Percentiles rank a stretch among this genome's conserved stretches.
phyloP scores from a whole-genome alignment of 2,797 vertebrate genomes.

The Muraenolepis orangiensis region DNA sequence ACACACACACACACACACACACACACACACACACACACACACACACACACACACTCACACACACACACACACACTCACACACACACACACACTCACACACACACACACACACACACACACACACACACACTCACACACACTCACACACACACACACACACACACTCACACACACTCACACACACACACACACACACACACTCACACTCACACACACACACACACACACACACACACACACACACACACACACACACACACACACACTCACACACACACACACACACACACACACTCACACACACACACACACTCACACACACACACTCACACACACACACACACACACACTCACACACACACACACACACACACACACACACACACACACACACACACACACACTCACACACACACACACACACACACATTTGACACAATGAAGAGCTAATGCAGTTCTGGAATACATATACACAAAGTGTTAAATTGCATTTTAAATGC shows the following conservation, averaged over 20 bases:
- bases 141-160: neutral
- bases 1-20: neutral
- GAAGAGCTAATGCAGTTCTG: neutral
- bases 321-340: neutral
- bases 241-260: neutral
- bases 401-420: too few species aligned
- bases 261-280: too few species aligned
- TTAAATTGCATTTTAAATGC: too few species aligned
- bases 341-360: neutral
- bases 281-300: too few species aligned
- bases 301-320: neutral
- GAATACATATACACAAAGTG: too few species aligned
- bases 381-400: too few species aligned
- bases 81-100: too few species aligned
- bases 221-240: neutral
- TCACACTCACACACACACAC: neutral
- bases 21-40: neutral
- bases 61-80: too few species aligned
- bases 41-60: neutral
- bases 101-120: neutral
- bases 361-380: neutral
- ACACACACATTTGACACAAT: neutral
- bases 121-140: neutral
- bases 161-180: too few species aligned
- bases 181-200: too few species aligned